Conservation (phyloP, 2,113 vertebrate species). For the Myotis brandtii region DNA sequence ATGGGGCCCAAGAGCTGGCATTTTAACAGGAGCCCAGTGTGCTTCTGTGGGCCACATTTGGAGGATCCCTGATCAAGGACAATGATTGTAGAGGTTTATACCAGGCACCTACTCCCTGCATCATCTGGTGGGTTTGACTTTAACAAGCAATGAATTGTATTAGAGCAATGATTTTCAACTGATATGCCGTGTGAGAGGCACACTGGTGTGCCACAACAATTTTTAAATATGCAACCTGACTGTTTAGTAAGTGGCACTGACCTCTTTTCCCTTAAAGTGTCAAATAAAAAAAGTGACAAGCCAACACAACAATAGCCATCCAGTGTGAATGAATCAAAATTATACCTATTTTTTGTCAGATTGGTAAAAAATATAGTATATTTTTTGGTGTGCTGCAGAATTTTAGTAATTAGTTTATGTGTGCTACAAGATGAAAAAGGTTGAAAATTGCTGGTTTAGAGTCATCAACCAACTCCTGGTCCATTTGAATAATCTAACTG, state of each 20-base stretch:
- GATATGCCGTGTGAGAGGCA: neutral
- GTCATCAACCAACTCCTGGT: neutral
- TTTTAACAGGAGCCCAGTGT: neutral
- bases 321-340: neutral
- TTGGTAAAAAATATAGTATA: neutral
- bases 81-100: constrained; percentile 6
- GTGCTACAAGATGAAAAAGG: neutral
- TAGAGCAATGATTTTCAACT: neutral
- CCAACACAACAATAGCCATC: neutral
- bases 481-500: neutral
- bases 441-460: neutral
- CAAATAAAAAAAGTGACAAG: neutral
- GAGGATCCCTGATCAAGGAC: neutral
- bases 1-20: neutral
- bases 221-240: neutral
- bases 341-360: neutral
- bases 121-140: neutral
- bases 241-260: neutral
- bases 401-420: neutral
- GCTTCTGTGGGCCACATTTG: neutral
- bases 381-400: neutral
- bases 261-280: neutral
- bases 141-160: neutral
- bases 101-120: neutral
- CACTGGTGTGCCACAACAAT: neutral